These are phyloP conservation scores for Cynaeus angustus DNA, from an alignment of 2,888 invertebrate genomes.

Conservation along the genomic window DNA sequence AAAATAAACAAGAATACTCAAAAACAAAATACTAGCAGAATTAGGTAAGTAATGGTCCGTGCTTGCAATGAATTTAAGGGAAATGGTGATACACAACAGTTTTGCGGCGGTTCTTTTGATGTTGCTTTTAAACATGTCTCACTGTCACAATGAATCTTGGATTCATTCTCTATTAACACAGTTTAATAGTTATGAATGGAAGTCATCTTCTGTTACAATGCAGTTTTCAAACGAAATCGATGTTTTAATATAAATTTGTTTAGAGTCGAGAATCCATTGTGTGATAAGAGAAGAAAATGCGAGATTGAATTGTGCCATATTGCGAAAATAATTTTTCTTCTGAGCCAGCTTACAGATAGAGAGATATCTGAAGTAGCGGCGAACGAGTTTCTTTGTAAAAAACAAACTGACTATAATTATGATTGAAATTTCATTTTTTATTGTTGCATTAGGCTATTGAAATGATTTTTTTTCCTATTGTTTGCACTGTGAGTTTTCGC, in stretches of 20 bases:
- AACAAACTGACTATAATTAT: neutral
- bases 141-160: constrained; percentile 26
- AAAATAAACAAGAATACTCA: constrained; percentile 48
- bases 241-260: constrained; percentile 38
- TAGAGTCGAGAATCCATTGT: constrained; percentile 32
- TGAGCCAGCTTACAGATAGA: constrained; percentile 35
- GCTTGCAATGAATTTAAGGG: constrained; percentile 39
- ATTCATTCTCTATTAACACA: constrained; percentile 31
- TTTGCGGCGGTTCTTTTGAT: constrained; percentile 43
- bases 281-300: constrained; percentile 32
- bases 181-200: constrained; percentile 18
- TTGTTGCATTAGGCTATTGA: too few relatives aligned
- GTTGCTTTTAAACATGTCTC: constrained; percentile 35
- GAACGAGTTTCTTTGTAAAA: constrained; percentile 29
- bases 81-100: constrained; percentile 35
- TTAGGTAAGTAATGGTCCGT: constrained; percentile 43
- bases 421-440: too few relatives aligned
- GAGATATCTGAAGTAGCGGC: constrained; percentile 24
- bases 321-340: constrained; percentile 42
- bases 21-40: constrained; percentile 45
- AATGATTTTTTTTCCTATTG: constrained; percentile 9
- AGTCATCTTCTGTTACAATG: constrained; percentile 30
- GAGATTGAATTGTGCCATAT: constrained; percentile 39
- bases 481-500: constrained; percentile 11
- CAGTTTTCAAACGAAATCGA: constrained; percentile 28